Percentiles rank a stretch among this genome's conserved stretches.
phyloP scores from a whole-genome alignment of 2,113 vertebrate genomes.

The Rhinopithecus roxellana region DNA sequence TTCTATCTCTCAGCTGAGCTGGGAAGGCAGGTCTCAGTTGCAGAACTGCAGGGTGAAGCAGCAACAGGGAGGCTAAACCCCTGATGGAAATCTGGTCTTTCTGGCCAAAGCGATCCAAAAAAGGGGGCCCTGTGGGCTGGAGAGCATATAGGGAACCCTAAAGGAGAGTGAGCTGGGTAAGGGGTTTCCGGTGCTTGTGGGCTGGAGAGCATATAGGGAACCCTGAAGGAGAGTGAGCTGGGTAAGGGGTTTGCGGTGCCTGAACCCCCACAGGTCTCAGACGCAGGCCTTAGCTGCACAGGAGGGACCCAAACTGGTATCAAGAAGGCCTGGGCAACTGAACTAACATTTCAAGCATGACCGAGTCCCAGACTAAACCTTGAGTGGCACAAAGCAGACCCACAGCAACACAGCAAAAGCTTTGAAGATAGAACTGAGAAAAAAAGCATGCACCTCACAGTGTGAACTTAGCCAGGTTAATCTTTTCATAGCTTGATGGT shows the following conservation, averaged over 20 bases:
- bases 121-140: accelerated
- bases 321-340: neutral
- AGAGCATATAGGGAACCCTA: neutral
- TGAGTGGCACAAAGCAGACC: neutral
- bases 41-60: neutral
- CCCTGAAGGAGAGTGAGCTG: neutral
- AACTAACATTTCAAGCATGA: neutral
- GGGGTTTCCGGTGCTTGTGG: accelerated
- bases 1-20: neutral
- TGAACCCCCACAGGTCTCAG: neutral
- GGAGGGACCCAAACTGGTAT: neutral
- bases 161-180: neutral
- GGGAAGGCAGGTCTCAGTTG: neutral
- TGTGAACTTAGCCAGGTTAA: neutral
- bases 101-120: neutral
- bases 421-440: neutral
- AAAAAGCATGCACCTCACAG: neutral
- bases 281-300: too few relatives aligned
- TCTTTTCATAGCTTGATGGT: neutral
- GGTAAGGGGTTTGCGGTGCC: neutral
- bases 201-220: neutral
- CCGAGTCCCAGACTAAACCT: neutral
- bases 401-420: neutral
- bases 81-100: neutral
- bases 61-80: neutral